Evolutionary conservation across 37 sponge, comb jelly and placozoan species (phyloP).

Genomic region (Haliclona indistincta): DNA sequence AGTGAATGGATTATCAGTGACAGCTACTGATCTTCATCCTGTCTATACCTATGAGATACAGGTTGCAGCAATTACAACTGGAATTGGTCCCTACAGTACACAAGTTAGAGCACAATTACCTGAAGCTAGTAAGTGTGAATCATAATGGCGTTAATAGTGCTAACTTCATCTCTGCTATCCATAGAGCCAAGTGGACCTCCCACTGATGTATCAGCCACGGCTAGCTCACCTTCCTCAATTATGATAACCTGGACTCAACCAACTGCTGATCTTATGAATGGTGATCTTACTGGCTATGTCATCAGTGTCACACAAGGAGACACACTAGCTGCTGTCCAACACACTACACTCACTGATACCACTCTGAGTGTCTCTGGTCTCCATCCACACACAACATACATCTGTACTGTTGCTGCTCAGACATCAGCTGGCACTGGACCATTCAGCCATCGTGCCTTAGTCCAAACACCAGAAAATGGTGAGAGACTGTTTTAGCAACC

Average conservation of each 20-base stretch:
- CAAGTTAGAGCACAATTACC: background rate
- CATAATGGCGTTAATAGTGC: background rate
- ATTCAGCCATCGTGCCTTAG: background rate
- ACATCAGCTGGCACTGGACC: slow-evolving; percentile 7
- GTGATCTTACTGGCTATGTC: slow-evolving; percentile 3
- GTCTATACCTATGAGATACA: background rate
- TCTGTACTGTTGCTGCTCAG: background rate
- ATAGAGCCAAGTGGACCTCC: slow-evolving; percentile 35
- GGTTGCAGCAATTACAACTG: background rate
- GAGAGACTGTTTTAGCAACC: background rate
- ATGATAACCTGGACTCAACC: slow-evolving; percentile 26
- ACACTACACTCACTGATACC: background rate
- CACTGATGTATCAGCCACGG: background rate
- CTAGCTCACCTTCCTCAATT: slow-evolving; percentile 3
- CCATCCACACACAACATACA: background rate
- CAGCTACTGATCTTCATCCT: background rate
- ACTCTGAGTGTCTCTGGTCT: background rate
- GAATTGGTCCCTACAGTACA: background rate
- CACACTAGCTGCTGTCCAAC: background rate
- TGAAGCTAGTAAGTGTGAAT: background rate
- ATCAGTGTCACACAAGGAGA: slow-evolving; percentile 13
- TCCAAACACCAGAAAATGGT: slow-evolving; percentile 34
- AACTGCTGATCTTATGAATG: slow-evolving; percentile 13
- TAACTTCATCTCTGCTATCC: background rate
- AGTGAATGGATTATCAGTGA: background rate